phyloP scores from a whole-genome alignment of 2,113 vertebrate species.

The Scomber japonicus region DNA sequence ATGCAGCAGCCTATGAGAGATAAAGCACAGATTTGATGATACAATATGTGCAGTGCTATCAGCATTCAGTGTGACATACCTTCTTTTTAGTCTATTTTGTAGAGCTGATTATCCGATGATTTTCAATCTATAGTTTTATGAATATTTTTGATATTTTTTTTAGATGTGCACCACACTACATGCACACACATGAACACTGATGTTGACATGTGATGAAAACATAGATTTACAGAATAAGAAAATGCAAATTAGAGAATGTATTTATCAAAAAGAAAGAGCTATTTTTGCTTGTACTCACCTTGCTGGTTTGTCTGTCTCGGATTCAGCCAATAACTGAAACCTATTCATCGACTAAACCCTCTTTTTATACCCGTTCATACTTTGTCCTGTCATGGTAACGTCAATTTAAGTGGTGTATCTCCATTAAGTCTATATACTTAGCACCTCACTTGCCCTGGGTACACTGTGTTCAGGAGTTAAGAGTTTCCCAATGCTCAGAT shows the following conservation, averaged over 20 bases:
- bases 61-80: not conserved
- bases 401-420: constrained; percentile 34
- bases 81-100: not conserved
- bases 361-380: constrained; percentile 63
- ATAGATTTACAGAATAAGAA: not conserved
- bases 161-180: not conserved
- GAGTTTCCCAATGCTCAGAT: constrained; percentile 31
- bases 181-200: not conserved
- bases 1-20: constrained; percentile 21
- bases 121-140: not conserved
- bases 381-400: constrained; percentile 44
- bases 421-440: constrained; percentile 53
- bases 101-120: not conserved
- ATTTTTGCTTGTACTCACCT: constrained; percentile 59
- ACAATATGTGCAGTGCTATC: not conserved
- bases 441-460: constrained; percentile 5
- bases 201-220: not conserved
- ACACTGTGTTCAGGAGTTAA: constrained; percentile 55
- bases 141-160: not conserved
- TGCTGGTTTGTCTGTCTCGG: not conserved
- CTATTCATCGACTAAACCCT: not conserved
- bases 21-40: constrained; percentile 36
- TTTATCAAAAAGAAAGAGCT: not conserved
- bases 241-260: not conserved
- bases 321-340: constrained; percentile 16